A percentile compares a stretch with the other conserved stretches of the same genome.
Evolutionary conservation across 2,797 vertebrate species (phyloP).

Genomic region (Picus viridis): DNA sequence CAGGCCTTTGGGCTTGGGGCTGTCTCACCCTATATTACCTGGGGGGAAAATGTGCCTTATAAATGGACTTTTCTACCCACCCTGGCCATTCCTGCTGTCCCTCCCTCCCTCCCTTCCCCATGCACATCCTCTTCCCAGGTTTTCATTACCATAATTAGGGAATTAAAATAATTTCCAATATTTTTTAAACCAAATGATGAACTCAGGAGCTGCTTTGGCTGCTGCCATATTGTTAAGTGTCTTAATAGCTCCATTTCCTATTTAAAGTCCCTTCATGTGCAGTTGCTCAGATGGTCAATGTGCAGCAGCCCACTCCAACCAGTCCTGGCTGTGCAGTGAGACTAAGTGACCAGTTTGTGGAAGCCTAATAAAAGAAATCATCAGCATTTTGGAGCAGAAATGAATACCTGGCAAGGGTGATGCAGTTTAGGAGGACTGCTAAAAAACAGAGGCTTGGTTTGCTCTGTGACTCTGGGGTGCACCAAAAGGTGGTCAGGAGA

Average conservation of each 20-base stretch:
- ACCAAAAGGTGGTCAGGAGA: neutral
- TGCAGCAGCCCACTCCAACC: neutral
- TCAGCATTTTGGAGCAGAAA: neutral
- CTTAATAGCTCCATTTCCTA: conserved; percentile 41
- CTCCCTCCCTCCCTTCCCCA: neutral
- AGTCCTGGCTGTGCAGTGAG: neutral
- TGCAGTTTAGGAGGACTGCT: neutral
- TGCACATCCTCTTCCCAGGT: neutral
- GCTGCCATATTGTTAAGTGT: conserved; percentile 55
- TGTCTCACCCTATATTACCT: accelerated
- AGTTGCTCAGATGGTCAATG: conserved; percentile 62
- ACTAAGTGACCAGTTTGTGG: neutral
- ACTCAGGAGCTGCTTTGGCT: neutral
- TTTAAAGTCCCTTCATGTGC: conserved; percentile 2
- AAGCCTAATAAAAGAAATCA: conserved; percentile 28
- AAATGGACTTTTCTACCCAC: neutral
- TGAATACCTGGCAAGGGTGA: neutral
- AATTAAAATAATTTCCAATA: conserved; percentile 18
- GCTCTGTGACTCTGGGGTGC: accelerated
- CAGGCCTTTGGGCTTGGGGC: accelerated
- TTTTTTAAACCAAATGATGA: neutral
- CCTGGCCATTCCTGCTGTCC: neutral
- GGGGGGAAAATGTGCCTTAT: no score
- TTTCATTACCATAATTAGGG: neutral
- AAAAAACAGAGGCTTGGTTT: neutral